Base-by-base conservation (phyloP, 2,888 invertebrate genomes). In the Agrotis puta region DNA sequence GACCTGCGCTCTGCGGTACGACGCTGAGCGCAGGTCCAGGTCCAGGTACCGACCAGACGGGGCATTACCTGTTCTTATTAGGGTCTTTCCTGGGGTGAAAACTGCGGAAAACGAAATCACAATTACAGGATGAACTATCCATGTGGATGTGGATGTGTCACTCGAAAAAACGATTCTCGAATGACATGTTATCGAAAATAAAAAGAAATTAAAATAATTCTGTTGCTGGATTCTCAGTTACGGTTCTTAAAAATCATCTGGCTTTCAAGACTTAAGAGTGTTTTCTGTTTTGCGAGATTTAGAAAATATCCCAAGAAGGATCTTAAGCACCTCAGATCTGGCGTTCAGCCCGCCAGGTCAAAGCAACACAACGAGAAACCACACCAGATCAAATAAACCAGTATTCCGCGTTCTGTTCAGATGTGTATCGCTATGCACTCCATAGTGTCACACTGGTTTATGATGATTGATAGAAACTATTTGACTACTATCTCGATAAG, bases 1-100 rank as follows among this genome's bases (percentile, higher is more conserved):
- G 61, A 47, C 4, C 6, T 33, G n/a, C 33, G 33, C n/a, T n/a
- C n/a, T n/a, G n/a, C n/a, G n/a, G n/a, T n/a, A n/a, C n/a, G n/a
- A n/a, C n/a, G n/a, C n/a, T n/a, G n/a, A n/a, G n/a, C n/a, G n/a
- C n/a, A n/a, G n/a, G n/a, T n/a, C n/a, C n/a, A n/a, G n/a, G n/a
- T n/a, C n/a, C n/a, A n/a, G n/a, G n/a, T n/a, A n/a, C 33, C 59
- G 24, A 33, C 70, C 70, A 13, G 16, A 33, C 39, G 43, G 54
- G 73, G 63, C 64, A 72, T 72, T 74, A 74, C 72, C 72, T 72
- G 54, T 47, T 74, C 20, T 54, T 64, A 54, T 70, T 58, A 16
- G 70, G 58, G 75, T 66, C 54, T 72, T 57, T 54, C 54, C 54
- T 57, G 72, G 57, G 63, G 63, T 27, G 27, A 64, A 74, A 50